Conservation (phyloP, 2,888 invertebrate genomes). For the Allolobophora icterica region DNA sequence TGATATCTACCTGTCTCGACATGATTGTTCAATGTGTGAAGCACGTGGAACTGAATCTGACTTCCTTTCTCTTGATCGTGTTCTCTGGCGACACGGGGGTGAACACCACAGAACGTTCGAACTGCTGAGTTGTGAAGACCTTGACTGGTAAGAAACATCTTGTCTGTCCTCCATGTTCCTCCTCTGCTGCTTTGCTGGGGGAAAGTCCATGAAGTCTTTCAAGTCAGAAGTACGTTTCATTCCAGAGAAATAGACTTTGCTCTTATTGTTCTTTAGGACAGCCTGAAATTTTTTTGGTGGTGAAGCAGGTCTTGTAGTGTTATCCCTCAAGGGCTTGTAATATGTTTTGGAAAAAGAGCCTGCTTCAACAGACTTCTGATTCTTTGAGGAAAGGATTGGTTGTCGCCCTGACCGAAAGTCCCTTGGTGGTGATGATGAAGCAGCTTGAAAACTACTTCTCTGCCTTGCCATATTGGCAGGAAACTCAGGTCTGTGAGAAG, state of each 20-base stretch:
- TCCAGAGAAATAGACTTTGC: background rate
- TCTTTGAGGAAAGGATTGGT: background rate
- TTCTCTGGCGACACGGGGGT: slow-evolving; percentile 24
- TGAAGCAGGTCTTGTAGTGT: background rate
- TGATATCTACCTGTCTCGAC: background rate
- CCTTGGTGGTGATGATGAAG: background rate
- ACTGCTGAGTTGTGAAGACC: background rate
- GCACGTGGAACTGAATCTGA: background rate
- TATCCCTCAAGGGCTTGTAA: background rate
- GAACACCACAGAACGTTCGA: background rate
- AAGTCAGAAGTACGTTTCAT: background rate
- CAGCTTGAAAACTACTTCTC: background rate
- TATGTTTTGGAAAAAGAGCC: background rate
- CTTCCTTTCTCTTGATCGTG: background rate
- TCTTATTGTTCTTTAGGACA: background rate
- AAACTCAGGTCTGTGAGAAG: background rate
- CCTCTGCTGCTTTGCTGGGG: background rate
- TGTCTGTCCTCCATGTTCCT: background rate
- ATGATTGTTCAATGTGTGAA: background rate
- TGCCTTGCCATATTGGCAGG: background rate
- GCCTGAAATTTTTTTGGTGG: background rate
- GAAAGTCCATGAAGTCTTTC: background rate
- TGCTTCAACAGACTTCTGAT: background rate
- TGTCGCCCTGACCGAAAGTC: background rate
- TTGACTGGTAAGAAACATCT: background rate